A percentile compares a stretch with the other conserved stretches of the same genome.
Conservation (phyloP, 2,113 vertebrate species). For the Ptyas mucosa region DNA sequence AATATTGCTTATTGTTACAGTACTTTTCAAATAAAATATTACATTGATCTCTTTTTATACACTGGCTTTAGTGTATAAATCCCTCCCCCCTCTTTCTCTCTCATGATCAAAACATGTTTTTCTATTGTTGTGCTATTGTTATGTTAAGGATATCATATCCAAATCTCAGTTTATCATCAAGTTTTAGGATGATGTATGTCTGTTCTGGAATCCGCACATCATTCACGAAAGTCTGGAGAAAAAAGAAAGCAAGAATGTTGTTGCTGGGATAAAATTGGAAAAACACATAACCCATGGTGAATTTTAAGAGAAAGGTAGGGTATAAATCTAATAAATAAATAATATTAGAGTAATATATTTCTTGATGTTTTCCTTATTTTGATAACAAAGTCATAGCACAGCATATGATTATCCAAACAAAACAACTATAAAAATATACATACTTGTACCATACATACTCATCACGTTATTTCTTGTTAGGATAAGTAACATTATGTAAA, state of each 20-base stretch:
- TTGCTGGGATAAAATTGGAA: background rate
- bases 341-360: background rate
- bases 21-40: background rate
- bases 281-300: background rate
- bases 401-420: background rate
- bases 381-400: background rate
- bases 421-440: background rate
- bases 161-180: conserved; percentile 97
- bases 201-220: conserved; percentile 97
- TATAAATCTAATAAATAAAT: background rate
- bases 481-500: background rate
- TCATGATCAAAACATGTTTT: background rate
- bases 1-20: background rate
- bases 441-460: background rate
- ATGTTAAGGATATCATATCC: conserved; percentile 98
- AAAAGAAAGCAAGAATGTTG: conserved; percentile 36
- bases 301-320: background rate
- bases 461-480: background rate
- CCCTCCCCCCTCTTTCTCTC: no score
- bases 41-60: background rate
- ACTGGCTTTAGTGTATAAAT: no score
- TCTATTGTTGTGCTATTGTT: conserved; percentile 34
- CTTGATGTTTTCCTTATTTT: background rate
- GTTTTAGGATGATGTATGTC: conserved; percentile 93
- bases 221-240: conserved; percentile 91